Evolutionary conservation across 2,888 invertebrate species (phyloP), one percentile per base, ranked within the genome.

Genomic region (Hyposoter dolosus): DNA sequence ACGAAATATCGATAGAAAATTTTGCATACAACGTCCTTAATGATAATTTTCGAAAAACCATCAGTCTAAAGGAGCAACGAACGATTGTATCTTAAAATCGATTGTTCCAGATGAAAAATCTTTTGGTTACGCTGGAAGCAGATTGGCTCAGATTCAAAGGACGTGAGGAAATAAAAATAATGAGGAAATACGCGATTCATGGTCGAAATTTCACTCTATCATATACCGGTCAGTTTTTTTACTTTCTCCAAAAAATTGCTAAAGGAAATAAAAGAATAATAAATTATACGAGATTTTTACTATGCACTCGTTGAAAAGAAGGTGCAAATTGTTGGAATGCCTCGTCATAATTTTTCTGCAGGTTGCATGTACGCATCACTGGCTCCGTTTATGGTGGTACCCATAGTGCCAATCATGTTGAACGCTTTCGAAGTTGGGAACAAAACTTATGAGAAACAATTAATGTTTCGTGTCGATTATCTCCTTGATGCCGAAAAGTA

Each of bases 381-480:
- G 83, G 53, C 80, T 9, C 88, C 89, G 6, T 87, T 89, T 60
- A 86, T 88, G 85, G n/a, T 88, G 9, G 82, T 89, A 0, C 88
- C 89, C 9, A 56, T 78, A 23, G 87, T 86, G 10, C 87, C 89
- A 35, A 69, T 87, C n/a, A 19, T 89, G 1, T 71, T 87, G 35
- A 76, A 87, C 65, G 7, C 79, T 23, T 71, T 88, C 17, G 65
- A 60, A 35, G 69, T 82, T 28, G 75, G 76, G 60, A 89, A 89
- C 40, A 85, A 77, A 32, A 88, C 88, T 35, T 78, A 83, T 43
- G 28, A 74, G 15, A 86, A 88, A 66, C 74, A 83, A 81, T 35
- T 89, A 68, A 87, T 89, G 85, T 90, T 88, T 63, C 89, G 89
- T 2, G 89, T 89, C 6, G 89, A 90, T 72, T 90, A 87, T 77